A percentile compares a stretch with the other conserved stretches of the same genome.
phyloP scores from a whole-genome alignment of 2,888 invertebrate species.

The Sialis fuliginosa region DNA sequence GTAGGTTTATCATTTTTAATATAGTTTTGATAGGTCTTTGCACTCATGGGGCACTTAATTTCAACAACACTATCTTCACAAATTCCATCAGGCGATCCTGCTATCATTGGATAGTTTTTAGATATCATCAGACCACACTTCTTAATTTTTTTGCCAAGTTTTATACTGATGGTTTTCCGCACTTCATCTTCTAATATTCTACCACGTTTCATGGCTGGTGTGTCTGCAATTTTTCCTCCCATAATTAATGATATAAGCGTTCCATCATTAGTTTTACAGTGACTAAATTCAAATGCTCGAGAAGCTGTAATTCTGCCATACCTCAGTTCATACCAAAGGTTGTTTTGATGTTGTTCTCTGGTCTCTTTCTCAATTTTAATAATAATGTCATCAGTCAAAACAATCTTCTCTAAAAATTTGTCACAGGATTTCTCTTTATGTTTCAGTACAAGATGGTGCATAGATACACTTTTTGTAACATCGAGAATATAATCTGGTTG shows the following conservation, averaged over 20 bases:
- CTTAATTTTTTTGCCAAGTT: slow-evolving; percentile 6
- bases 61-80: no score
- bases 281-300: no score
- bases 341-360: slow-evolving; percentile 8
- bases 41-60: no score
- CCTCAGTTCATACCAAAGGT: no score
- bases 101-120: slow-evolving; percentile 6
- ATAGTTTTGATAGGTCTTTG: no score
- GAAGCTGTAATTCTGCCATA: no score
- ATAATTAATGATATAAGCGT: no score
- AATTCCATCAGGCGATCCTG: slow-evolving; percentile 10
- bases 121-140: slow-evolving; percentile 7
- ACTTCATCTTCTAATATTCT: slow-evolving; percentile 6
- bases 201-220: slow-evolving; percentile 7
- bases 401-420: slow-evolving; percentile 4
- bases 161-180: not conserved
- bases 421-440: not conserved
- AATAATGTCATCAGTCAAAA: slow-evolving; percentile 6
- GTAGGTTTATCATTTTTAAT: no score
- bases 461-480: slow-evolving; percentile 1
- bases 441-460: slow-evolving; percentile 3
- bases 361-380: slow-evolving; percentile 9
- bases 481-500: slow-evolving; percentile 7
- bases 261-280: no score
- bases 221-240: slow-evolving; percentile 4